These are phyloP conservation scores for Zophobas atratus DNA, from an alignment of 1,140 invertebrate genomes.

Conservation along the genomic window DNA sequence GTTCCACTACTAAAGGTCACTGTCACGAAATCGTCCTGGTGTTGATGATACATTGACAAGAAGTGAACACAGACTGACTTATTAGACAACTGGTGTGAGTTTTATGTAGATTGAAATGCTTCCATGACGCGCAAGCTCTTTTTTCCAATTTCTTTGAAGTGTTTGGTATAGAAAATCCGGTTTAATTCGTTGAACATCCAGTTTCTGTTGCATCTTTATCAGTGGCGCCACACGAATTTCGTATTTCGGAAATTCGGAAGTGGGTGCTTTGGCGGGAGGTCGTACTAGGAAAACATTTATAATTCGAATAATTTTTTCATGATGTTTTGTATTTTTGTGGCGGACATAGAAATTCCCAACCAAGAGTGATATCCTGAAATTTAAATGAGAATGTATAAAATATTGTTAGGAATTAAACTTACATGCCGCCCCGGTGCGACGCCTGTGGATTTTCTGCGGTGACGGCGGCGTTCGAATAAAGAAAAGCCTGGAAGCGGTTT, in stretches of 20 bases:
- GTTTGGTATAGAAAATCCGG: constrained; percentile 8
- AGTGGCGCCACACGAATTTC: not conserved
- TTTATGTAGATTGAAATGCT: constrained; percentile 4
- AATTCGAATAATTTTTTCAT: not conserved
- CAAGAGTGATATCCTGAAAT: too few relatives aligned
- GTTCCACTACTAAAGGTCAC: not conserved
- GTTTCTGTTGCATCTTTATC: not conserved
- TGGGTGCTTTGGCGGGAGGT: too few relatives aligned
- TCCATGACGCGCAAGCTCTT: constrained; percentile 20
- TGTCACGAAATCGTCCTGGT: not conserved
- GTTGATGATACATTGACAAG: constrained; percentile 23
- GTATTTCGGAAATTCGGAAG: too few relatives aligned
- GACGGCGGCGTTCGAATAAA: too few relatives aligned
- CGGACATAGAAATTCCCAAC: too few relatives aligned
- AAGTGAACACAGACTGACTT: constrained; percentile 22
- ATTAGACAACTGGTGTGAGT: not conserved
- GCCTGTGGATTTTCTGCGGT: too few relatives aligned
- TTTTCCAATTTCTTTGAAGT: not conserved
- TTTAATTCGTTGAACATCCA: constrained; percentile 9
- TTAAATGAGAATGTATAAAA: too few relatives aligned
- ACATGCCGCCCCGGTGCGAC: too few relatives aligned
- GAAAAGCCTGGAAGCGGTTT: too few relatives aligned
- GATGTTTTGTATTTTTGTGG: not conserved
- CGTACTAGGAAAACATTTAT: too few relatives aligned
- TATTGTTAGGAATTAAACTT: too few relatives aligned